Evolutionary conservation across 1,140 invertebrate species (phyloP).

Genomic region (Bombus superbus): DNA sequence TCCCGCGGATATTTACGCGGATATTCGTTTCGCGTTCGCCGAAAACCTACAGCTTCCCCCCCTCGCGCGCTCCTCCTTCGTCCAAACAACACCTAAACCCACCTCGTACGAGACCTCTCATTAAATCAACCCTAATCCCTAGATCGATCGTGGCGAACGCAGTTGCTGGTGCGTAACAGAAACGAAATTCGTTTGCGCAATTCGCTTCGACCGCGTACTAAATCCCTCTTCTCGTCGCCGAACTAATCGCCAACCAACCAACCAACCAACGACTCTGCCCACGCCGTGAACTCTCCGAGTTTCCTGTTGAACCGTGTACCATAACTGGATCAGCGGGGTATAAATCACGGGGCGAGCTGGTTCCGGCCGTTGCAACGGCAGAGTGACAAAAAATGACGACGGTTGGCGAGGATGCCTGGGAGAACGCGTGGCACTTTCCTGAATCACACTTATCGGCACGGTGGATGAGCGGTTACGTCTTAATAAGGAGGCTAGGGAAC

Average conservation of each 20-base stretch:
- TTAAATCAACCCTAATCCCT: too few relatives aligned
- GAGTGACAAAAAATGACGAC: constrained; percentile 16
- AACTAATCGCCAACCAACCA: neutral
- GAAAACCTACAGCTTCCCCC: too few relatives aligned
- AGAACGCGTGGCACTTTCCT: constrained; percentile 53
- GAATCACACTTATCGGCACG: constrained; percentile 58
- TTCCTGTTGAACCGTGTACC: neutral
- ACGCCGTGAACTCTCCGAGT: neutral
- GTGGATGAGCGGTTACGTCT: constrained; percentile 64
- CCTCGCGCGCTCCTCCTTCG: too few relatives aligned
- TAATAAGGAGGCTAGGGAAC: constrained; percentile 67
- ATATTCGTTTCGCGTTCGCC: too few relatives aligned
- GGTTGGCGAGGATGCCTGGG: too few relatives aligned
- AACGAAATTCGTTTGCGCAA: too few relatives aligned
- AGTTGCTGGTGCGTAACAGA: too few relatives aligned
- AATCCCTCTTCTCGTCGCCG: neutral
- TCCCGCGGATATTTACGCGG: neutral
- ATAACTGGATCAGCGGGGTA: neutral
- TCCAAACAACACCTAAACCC: too few relatives aligned
- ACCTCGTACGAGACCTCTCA: too few relatives aligned
- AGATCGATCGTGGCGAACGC: too few relatives aligned
- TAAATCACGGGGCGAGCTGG: constrained; percentile 23
- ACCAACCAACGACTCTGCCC: neutral
- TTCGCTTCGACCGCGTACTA: neutral
- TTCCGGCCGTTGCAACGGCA: neutral